These are phyloP conservation scores for Vidua chalybeata DNA, from an alignment of 2,113 vertebrate species.

Conservation along the genomic window DNA sequence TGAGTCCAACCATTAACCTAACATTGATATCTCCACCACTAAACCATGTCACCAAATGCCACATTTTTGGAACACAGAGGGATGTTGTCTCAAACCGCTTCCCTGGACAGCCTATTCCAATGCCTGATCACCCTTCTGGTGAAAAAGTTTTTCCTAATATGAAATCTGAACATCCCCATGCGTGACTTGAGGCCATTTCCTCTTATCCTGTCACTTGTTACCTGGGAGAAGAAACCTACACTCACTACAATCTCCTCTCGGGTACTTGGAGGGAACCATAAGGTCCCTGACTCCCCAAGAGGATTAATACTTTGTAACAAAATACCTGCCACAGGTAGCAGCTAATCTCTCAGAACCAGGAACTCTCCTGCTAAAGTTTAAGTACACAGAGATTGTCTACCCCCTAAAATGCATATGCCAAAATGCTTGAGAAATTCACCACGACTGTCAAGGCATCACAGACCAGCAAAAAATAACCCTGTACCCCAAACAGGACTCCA, in stretches of 20 bases:
- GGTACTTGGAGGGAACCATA: neutral
- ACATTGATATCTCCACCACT: neutral
- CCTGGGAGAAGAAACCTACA: neutral
- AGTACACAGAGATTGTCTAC: rapidly evolving
- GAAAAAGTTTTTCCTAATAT: neutral
- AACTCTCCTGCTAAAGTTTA: neutral
- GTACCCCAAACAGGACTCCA: neutral
- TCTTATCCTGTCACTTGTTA: neutral
- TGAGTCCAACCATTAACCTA: neutral
- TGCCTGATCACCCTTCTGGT: neutral
- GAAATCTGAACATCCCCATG: neutral
- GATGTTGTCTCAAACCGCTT: neutral
- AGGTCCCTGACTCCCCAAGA: neutral
- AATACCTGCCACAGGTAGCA: neutral
- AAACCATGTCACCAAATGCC: neutral
- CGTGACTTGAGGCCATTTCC: neutral
- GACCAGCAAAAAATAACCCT: neutral
- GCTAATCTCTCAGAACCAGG: neutral
- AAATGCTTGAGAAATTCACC: neutral
- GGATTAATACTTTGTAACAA: neutral
- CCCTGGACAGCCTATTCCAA: neutral
- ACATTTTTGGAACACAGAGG: neutral
- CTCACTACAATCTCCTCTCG: neutral
- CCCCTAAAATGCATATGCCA: neutral
- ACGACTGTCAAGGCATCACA: neutral